Percentiles rank a stretch among this genome's conserved stretches.
These are phyloP conservation scores for Ibycter americanus DNA, from an alignment of 2,797 vertebrate species.

Conservation along the genomic window DNA sequence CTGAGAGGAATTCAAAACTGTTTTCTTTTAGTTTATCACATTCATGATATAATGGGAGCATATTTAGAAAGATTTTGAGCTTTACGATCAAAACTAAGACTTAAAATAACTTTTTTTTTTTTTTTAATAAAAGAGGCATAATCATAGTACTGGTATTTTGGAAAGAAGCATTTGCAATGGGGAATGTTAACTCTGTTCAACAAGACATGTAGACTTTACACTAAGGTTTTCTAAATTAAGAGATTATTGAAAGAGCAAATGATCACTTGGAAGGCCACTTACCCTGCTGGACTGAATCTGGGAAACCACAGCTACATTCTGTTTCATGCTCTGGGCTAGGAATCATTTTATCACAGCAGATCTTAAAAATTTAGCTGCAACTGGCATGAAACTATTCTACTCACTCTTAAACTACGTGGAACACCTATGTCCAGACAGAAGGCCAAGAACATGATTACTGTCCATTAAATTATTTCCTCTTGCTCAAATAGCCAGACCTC, in stretches of 20 bases:
- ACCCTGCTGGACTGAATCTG: neutral
- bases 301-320: neutral
- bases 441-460: neutral
- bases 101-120: neutral
- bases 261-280: neutral
- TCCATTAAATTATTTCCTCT: neutral
- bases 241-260: neutral
- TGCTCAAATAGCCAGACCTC: conserved; percentile 53
- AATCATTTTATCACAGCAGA: neutral
- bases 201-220: neutral
- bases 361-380: neutral
- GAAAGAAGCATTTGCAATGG: neutral
- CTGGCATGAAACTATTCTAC: neutral
- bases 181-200: neutral
- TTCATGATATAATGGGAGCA: neutral
- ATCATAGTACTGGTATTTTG: neutral
- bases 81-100: neutral
- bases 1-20: neutral
- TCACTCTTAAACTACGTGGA: neutral
- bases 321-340: neutral
- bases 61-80: neutral
- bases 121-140: neutral
- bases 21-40: neutral
- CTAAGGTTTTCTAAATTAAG: neutral
- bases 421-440: neutral